Percentiles rank a stretch among this genome's conserved stretches.
phyloP scores from a whole-genome alignment of 2,797 vertebrate species.

The Vespertilio murinus region DNA sequence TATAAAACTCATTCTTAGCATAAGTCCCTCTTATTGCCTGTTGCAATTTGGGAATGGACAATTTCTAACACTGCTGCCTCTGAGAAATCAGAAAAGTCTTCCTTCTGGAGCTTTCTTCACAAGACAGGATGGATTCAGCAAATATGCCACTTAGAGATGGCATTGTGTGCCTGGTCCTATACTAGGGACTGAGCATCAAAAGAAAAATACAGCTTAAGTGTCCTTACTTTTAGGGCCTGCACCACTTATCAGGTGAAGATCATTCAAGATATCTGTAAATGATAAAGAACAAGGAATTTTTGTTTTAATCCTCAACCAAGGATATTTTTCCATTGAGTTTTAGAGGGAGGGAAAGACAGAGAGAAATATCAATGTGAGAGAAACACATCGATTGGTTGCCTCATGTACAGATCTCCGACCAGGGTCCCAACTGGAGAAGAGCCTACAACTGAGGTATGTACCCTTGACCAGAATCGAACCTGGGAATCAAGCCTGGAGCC shows the following conservation, averaged over 20 bases:
- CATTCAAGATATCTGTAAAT: neutral
- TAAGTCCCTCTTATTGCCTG: neutral
- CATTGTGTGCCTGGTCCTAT: accelerated
- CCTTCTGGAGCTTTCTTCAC: neutral
- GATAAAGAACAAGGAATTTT: neutral
- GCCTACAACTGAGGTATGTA: no score
- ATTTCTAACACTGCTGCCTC: neutral
- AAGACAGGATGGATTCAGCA: neutral
- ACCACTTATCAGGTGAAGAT: no score
- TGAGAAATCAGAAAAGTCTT: neutral
- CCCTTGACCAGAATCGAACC: no score
- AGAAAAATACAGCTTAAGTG: neutral
- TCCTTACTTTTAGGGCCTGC: accelerated
- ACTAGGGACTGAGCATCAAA: no score
- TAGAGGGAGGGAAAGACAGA: no score
- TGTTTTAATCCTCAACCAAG: no score
- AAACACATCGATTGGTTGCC: no score
- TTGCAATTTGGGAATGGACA: neutral
- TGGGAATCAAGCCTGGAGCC: no score
- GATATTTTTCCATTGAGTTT: no score
- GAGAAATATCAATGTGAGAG: no score
- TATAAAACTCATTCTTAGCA: neutral
- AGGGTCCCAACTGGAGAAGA: no score
- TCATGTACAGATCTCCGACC: no score
- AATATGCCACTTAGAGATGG: accelerated